Conservation (phyloP, 1,140 invertebrate species). For the Hypothenemus hampei region DNA sequence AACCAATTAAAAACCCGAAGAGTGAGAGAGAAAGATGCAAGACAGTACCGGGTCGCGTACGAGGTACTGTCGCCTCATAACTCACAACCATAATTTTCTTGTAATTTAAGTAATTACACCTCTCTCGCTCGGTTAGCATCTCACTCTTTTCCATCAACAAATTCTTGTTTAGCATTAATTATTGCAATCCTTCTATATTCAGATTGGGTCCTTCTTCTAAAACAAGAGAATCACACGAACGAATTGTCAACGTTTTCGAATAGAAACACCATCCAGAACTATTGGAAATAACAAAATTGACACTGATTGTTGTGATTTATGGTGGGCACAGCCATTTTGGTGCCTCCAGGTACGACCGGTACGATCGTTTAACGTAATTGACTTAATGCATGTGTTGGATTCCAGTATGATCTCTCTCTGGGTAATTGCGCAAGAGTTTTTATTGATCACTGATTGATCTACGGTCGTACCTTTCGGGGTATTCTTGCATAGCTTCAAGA, state of each 20-base stretch:
- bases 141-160: no score
- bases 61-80: slow-evolving; percentile 18
- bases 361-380: slow-evolving; percentile 25
- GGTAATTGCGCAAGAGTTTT: slow-evolving; percentile 22
- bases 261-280: slow-evolving; percentile 17
- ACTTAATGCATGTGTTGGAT: slow-evolving; percentile 27
- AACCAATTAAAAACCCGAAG: slow-evolving; percentile 20
- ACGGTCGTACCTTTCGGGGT: slow-evolving; percentile 1
- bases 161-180: no score
- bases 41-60: not conserved
- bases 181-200: no score
- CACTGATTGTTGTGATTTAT: slow-evolving; percentile 27
- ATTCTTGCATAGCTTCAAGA: no score
- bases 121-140: not conserved
- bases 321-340: slow-evolving; percentile 18
- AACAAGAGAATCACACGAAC: no score
- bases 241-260: no score
- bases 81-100: slow-evolving; percentile 11
- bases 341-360: slow-evolving; percentile 18
- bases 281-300: slow-evolving; percentile 23
- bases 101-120: slow-evolving; percentile 12
- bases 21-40: slow-evolving; percentile 1
- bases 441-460: slow-evolving; percentile 27
- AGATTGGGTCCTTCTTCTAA: no score
- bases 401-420: slow-evolving; percentile 22